A percentile compares a stretch with the other conserved stretches of the same genome.
Conservation (phyloP, 2,113 vertebrate genomes). For the Pristiophorus japonicus region DNA sequence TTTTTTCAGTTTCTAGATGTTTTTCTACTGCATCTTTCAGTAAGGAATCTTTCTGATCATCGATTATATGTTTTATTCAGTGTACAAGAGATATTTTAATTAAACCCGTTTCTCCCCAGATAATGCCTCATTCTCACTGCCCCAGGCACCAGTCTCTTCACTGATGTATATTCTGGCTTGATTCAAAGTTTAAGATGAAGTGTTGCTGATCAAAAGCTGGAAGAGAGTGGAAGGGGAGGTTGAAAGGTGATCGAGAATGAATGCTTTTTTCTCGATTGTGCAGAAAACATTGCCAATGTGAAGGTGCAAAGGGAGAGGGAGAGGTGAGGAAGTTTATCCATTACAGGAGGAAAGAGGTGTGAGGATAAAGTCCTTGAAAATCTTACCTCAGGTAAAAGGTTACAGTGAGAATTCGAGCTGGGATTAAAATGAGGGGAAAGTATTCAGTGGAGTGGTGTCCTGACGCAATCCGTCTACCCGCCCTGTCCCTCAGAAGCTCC, state of each 20-base stretch:
- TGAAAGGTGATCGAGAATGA: not conserved
- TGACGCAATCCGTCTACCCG: not conserved
- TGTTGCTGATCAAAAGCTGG: not conserved
- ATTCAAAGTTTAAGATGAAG: not conserved
- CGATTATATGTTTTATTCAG: not conserved
- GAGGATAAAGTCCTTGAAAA: not conserved
- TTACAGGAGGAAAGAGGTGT: not conserved
- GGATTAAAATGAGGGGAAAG: not conserved
- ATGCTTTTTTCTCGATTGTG: not conserved
- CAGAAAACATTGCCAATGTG: not conserved
- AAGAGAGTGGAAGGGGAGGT: not conserved
- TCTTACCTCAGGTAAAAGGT: not conserved
- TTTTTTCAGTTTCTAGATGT: too few species aligned
- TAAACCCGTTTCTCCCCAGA: not conserved
- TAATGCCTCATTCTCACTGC: not conserved
- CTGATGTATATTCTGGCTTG: not conserved
- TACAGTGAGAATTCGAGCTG: conserved; percentile 10
- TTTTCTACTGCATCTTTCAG: too few species aligned
- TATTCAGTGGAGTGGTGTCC: not conserved
- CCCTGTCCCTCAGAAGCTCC: not conserved
- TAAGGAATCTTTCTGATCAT: too few species aligned
- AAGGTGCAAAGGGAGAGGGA: not conserved
- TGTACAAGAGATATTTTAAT: not conserved
- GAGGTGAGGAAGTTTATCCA: not conserved
- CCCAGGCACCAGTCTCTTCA: not conserved